Evolutionary conservation across 92 coral and sea anemone species (phyloP).

Genomic region (Siderastrea radians): DNA sequence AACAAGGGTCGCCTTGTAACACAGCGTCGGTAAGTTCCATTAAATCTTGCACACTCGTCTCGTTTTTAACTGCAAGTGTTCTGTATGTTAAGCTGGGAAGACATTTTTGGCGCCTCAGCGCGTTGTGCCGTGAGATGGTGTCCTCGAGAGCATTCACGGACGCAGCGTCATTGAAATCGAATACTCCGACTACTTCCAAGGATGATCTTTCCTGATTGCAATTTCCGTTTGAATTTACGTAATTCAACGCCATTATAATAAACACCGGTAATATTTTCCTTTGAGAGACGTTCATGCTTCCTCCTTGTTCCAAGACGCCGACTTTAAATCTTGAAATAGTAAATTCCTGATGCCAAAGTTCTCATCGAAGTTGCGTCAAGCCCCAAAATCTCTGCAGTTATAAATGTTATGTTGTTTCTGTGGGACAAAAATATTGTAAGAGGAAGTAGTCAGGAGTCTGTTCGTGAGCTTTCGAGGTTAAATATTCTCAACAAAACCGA

Average conservation of each 20-base stretch:
- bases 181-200: constrained; percentile 9
- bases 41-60: constrained; percentile 18
- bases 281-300: constrained; percentile 7
- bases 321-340: neutral
- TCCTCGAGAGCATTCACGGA: constrained; percentile 19
- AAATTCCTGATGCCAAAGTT: neutral
- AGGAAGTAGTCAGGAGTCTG: neutral
- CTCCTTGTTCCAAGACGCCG: constrained; percentile 13
- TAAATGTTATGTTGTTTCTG: neutral
- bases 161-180: constrained; percentile 8
- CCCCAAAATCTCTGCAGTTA: neutral
- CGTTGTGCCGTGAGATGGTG: constrained; percentile 23
- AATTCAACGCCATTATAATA: neutral
- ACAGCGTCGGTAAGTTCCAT: constrained; percentile 1
- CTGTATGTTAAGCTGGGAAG: constrained; percentile 1
- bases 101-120: neutral
- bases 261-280: constrained; percentile 11
- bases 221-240: constrained; percentile 4
- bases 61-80: constrained; percentile 14
- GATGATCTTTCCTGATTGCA: constrained; percentile 25
- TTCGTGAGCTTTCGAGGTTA: constrained; percentile 4
- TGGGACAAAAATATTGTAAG: neutral
- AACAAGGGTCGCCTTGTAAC: constrained; percentile 19
- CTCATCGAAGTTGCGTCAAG: neutral
- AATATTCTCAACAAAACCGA: constrained; percentile 13